These are phyloP conservation scores for Thunnus maccoyii DNA, from an alignment of 2,113 vertebrate species.

Conservation along the genomic window DNA sequence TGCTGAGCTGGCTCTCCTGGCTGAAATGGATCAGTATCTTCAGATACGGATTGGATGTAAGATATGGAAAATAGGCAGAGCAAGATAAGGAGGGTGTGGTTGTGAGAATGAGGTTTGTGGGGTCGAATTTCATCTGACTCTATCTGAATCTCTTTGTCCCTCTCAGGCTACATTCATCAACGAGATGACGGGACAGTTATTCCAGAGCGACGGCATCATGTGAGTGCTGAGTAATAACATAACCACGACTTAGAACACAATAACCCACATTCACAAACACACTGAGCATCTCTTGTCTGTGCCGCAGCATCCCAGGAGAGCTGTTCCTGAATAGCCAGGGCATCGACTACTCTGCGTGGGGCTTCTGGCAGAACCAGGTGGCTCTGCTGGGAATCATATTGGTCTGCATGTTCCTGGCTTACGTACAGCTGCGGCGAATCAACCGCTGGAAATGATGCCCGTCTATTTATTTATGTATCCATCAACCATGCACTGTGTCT, in stretches of 20 bases:
- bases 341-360: constrained; percentile 86
- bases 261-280: background rate
- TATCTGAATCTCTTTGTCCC: constrained; percentile 38
- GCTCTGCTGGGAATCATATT: constrained; percentile 82
- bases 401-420: constrained; percentile 80
- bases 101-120: background rate
- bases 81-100: background rate
- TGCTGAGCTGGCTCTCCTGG: constrained; percentile 88
- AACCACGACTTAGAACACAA: background rate
- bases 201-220: constrained; percentile 62
- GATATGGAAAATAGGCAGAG: constrained; percentile 19
- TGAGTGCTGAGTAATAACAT: constrained; percentile 58
- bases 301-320: constrained; percentile 82
- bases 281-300: constrained; percentile 30
- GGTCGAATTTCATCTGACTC: background rate
- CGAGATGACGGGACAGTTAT: constrained; percentile 80
- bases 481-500: background rate
- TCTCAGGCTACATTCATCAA: constrained; percentile 83
- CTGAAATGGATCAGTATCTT: constrained; percentile 87
- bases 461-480: background rate
- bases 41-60: constrained; percentile 86
- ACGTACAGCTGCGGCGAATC: constrained; percentile 82
- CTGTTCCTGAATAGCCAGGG: constrained; percentile 70
- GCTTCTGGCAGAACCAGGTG: constrained; percentile 87
- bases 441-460: constrained; percentile 85